Evolutionary conservation across 1,140 invertebrate species (phyloP), one percentile per base, ranked within the genome.

Genomic region (Drosophila rufa): DNA sequence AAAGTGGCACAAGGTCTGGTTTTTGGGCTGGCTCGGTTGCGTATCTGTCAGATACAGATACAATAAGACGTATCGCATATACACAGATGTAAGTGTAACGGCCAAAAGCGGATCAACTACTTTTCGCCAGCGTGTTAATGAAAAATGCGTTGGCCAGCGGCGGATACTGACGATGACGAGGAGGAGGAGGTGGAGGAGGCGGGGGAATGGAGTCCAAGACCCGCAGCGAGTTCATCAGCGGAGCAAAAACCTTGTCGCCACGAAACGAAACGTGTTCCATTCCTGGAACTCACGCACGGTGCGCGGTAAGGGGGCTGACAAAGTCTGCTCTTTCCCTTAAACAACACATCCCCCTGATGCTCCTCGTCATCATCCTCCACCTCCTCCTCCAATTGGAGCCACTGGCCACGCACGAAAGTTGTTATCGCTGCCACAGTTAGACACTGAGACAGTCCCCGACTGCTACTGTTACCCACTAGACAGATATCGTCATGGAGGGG

Each of bases 1-100:
- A 83, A 78, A 90, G 81, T 90, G 85, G 85, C 82, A 85, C 85
- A 90, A 90, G 85, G 85, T 90, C 85, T 90, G 85, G 85, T 90
- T 90, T 79, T 65, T 50, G 70, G 62, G 62, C 50, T 78, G 70
- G 80, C 57, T 50, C 46, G 27, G 43, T 48, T 69, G 47, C 68
- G 55, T 77, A 79, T 82, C 75, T 79, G 65, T 45, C 74, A 78
- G 75, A 78, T 78, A 78, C 73, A 62, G 45, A 61, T 59, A 68
- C 73, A 68, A 36, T 48, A 58, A 67, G 70, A 77, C 76, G 51
- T 80, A 84, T 71, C 77, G 62, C 80, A 64, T 48, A 42, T 62
- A 68, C 42, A 79, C 62, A 42, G 43, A 48, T 64, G 55, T 65
- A 69, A 75, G 68, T 74, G 64, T 79, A 82, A 82, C 70, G 80